Evolutionary conservation across 2,797 vertebrate genomes (phyloP), one percentile per base, ranked within the genome.

Genomic region (Balearica regulorum): DNA sequence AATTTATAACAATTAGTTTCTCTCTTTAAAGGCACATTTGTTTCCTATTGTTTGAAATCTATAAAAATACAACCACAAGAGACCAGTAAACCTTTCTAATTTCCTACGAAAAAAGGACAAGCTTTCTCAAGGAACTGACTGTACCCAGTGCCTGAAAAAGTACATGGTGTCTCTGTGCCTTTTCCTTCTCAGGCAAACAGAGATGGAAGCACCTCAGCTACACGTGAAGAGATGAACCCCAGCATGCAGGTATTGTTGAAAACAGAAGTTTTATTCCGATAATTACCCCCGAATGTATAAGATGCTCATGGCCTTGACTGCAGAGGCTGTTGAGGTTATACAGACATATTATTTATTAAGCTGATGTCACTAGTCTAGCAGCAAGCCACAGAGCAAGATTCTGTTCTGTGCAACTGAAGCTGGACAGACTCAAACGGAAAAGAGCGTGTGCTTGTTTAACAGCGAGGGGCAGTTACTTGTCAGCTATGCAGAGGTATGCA

Each of bases 1-100:
- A 97, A 95, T 97, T 93, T 96, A 90, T 85, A 96, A 94, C 35
- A 87, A 94, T 96, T 97, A 97, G 48, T 82, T 87, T 90, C 48
- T 61, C 84, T 87, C 39, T 86, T 96, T 93, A 83, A 86, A 89
- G 71, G 39, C 62, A 51, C 22, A 75, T 94, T 97, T 94, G 43
- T 96, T 93, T 86, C 60, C 43, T 83, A 24, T 77, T 93, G 5
- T 85, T 95, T 93, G 71, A 82, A 93, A 77, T 90, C 55, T 73
- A 15, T 80, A 71, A 95, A 95, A 96, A 90, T 77, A 87, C 24
- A 83, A 66, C 33, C 60, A 55, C 25, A 69, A 83, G 55, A 84
- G 49, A 92, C 41, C 39, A 80, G 41, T 51, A 83, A 80, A 82
- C 1, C 7, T 91, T 95, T 78, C 35, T 71, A 61, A 83, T 91